phyloP scores from a whole-genome alignment of 2,888 invertebrate species.

The Meiosimyza decipiens region DNA sequence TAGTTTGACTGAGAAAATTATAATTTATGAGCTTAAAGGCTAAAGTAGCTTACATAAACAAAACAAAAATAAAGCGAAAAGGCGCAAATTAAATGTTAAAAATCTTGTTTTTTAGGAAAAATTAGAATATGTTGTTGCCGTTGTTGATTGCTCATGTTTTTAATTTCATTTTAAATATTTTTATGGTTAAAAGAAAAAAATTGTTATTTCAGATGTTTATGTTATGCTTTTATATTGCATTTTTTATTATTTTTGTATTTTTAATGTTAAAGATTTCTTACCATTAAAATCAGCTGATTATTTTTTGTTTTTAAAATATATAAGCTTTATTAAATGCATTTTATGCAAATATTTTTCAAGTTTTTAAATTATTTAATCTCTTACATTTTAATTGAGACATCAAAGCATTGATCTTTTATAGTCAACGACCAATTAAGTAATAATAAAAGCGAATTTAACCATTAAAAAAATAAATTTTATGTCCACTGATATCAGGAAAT shows the following conservation, averaged over 20 bases:
- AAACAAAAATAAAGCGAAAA: background rate
- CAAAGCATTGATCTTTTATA: no score
- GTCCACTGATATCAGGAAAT: no score
- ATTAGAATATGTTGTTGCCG: slow-evolving; percentile 9
- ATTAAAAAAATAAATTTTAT: no score
- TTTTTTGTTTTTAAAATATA: slow-evolving; percentile 1
- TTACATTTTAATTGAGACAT: background rate
- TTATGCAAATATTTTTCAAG: background rate
- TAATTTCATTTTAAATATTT: no score
- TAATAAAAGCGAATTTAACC: no score
- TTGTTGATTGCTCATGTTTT: no score
- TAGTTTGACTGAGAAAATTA: slow-evolving; percentile 3
- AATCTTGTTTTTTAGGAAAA: slow-evolving; percentile 15
- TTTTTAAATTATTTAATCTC: slow-evolving; percentile 3
- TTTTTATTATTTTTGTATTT: slow-evolving; percentile 27
- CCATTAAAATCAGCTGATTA: background rate
- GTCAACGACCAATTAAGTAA: no score
- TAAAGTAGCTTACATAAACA: slow-evolving; percentile 16
- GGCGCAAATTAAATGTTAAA: slow-evolving; percentile 6
- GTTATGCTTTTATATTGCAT: slow-evolving; percentile 32
- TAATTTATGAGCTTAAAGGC: slow-evolving; percentile 24
- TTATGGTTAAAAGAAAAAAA: background rate
- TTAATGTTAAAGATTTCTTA: slow-evolving; percentile 7
- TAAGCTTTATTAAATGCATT: slow-evolving; percentile 14
- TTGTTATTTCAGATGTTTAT: slow-evolving; percentile 6